Evolutionary conservation across 2,113 vertebrate species (phyloP).

Genomic region (Spea bombifrons): DNA sequence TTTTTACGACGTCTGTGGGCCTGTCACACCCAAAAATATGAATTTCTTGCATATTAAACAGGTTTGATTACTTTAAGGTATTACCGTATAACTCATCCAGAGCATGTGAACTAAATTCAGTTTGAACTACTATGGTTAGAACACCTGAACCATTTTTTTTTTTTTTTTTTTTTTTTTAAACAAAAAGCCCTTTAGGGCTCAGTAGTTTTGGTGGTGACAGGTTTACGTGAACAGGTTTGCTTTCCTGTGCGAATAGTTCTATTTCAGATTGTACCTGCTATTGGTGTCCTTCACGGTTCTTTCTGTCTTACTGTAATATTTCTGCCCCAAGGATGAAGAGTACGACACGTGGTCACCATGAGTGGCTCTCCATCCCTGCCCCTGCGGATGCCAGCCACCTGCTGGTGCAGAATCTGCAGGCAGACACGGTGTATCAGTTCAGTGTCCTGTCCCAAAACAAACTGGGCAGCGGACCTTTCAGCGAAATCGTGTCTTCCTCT

Average conservation of each 20-base stretch:
- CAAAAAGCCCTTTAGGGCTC: no score
- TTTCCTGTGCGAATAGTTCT: not conserved
- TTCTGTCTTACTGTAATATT: not conserved
- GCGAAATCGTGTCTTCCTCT: constrained; percentile 79
- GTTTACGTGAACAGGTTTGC: no score
- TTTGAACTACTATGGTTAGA: no score
- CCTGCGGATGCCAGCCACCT: constrained; percentile 74
- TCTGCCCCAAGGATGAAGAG: constrained; percentile 71
- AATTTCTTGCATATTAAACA: no score
- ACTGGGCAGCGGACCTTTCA: constrained; percentile 94
- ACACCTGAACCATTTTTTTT: no score
- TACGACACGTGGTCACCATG: constrained; percentile 76
- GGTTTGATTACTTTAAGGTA: no score
- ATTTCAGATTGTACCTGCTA: not conserved
- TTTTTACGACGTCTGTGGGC: no score
- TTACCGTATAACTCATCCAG: no score
- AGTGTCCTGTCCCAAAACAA: constrained; percentile 93
- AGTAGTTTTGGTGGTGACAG: no score
- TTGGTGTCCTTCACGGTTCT: not conserved
- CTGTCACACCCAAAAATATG: no score
- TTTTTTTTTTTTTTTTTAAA: no score
- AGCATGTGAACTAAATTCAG: no score
- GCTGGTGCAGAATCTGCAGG: constrained; percentile 80
- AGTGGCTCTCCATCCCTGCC: constrained; percentile 86
- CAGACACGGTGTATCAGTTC: constrained; percentile 84